phyloP scores from a whole-genome alignment of 2,888 invertebrate genomes.

The Scaptomyza caliginosa region DNA sequence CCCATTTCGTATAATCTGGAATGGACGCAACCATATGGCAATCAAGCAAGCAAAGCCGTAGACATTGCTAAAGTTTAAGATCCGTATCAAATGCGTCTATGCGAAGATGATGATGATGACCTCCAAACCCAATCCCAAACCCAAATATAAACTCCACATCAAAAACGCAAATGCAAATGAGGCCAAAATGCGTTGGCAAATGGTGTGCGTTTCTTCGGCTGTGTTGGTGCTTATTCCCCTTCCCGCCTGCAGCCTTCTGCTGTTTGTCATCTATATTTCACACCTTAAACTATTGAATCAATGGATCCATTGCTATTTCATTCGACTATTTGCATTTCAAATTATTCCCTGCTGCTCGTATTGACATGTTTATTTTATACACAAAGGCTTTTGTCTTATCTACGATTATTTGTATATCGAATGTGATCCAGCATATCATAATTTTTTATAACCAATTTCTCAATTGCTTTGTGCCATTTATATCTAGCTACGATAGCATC shows the following conservation, averaged over 20 bases:
- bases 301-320: constrained; percentile 51
- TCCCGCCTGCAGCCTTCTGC: constrained; percentile 9
- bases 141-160: constrained; percentile 19
- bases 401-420: constrained; percentile 30
- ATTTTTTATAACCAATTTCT: constrained; percentile 56
- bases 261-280: constrained; percentile 63
- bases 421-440: constrained; percentile 45
- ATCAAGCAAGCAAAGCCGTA: constrained; percentile 26
- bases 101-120: constrained; percentile 37
- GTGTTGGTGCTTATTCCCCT: constrained; percentile 4
- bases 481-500: constrained; percentile 3
- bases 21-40: constrained; percentile 47
- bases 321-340: constrained; percentile 73
- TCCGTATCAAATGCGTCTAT: constrained; percentile 51
- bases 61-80: constrained; percentile 22
- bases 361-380: constrained; percentile 75
- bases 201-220: constrained; percentile 25
- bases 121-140: constrained; percentile 35
- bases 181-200: constrained; percentile 69
- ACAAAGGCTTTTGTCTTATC: constrained; percentile 66
- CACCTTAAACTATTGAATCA: constrained; percentile 70
- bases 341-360: constrained; percentile 68
- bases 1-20: constrained; percentile 66
- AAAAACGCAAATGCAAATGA: constrained; percentile 64
- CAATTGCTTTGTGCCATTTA: constrained; percentile 62